Conservation (phyloP, 2,113 vertebrate species). For the Spheniscus mendiculus region DNA sequence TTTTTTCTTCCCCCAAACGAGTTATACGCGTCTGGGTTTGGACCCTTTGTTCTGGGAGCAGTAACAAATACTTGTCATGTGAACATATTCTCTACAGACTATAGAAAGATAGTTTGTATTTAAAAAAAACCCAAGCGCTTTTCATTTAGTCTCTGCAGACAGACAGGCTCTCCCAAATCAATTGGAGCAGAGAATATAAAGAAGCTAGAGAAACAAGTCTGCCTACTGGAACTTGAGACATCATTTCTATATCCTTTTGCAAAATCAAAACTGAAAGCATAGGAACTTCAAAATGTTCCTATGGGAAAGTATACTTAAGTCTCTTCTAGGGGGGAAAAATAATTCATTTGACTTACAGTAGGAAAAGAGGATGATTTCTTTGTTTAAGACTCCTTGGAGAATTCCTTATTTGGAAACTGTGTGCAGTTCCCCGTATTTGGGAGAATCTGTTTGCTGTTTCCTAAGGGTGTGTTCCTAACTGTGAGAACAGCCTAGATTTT, state of each 20-base stretch:
- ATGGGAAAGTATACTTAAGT: not conserved
- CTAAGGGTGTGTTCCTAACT: slow-evolving; percentile 14
- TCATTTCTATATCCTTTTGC: not conserved
- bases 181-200: not conserved
- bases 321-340: not conserved
- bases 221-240: not conserved
- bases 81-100: not conserved
- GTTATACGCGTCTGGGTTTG: not conserved
- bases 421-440: not conserved
- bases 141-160: not conserved
- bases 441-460: slow-evolving; percentile 33
- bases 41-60: not conserved
- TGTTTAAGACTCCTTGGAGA: not conserved
- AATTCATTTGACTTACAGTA: not conserved
- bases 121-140: not conserved
- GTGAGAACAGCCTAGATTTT: slow-evolving; percentile 2
- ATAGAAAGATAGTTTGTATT: not conserved
- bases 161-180: not conserved
- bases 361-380: not conserved
- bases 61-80: not conserved
- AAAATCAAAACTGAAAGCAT: not conserved
- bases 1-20: accelerated
- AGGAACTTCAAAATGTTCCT: not conserved
- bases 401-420: slow-evolving; percentile 43
- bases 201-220: slow-evolving; percentile 22